Percentiles rank a stretch among this genome's conserved stretches.
phyloP scores from a whole-genome alignment of 2,797 vertebrate genomes.

The Sebastes nivosus region DNA sequence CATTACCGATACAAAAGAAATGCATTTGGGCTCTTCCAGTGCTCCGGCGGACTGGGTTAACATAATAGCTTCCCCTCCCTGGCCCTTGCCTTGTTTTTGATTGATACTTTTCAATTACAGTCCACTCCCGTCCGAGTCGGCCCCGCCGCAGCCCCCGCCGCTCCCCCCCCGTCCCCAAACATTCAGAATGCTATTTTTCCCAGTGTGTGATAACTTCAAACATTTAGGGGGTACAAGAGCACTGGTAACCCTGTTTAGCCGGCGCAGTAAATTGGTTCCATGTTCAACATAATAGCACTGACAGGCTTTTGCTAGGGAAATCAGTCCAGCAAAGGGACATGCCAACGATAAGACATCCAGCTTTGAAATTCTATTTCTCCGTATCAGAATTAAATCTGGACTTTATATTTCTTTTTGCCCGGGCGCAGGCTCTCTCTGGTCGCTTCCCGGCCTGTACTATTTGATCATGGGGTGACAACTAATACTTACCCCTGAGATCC shows the following conservation, averaged over 20 bases:
- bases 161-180: conserved; percentile 77
- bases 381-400: conserved; percentile 99
- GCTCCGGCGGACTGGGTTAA: conserved; percentile 80
- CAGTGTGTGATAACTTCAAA: conserved; percentile 93
- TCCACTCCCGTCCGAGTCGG: conserved; percentile 86
- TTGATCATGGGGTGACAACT: conserved; percentile 95
- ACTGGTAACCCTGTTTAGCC: conserved; percentile 95
- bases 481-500: conserved; percentile 88
- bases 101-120: conserved; percentile 99
- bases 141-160: conserved; percentile 61
- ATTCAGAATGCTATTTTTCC: conserved; percentile 95
- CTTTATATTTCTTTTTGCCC: conserved; percentile 97
- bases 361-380: conserved; percentile 99
- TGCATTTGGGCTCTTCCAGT: conserved; percentile 77
- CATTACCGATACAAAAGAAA: conserved; percentile 84
- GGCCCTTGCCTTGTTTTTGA: conserved; percentile 93
- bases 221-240: conserved; percentile 95
- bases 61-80: conserved; percentile 82
- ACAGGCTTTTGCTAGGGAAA: conserved; percentile 99
- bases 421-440: conserved; percentile 85
- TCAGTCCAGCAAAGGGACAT: conserved; percentile 98
- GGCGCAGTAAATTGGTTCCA: conserved; percentile 98
- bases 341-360: conserved; percentile 97
- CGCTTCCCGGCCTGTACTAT: conserved; percentile 85
- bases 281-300: conserved; percentile 99